phyloP scores from a whole-genome alignment of 1,140 invertebrate genomes.

The Lasaia peninsularis region DNA sequence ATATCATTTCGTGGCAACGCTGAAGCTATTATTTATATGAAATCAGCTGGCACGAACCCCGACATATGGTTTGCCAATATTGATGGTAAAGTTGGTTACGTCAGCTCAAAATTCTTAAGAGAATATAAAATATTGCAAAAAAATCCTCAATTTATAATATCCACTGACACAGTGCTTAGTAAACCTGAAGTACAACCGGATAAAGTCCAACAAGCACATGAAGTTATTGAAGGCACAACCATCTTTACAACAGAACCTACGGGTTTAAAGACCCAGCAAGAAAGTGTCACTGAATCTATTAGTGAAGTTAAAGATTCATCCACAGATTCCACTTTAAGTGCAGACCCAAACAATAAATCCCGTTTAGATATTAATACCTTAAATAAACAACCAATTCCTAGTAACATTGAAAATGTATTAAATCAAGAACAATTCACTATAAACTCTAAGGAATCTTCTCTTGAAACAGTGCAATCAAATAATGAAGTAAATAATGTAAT shows the following conservation, averaged over 20 bases:
- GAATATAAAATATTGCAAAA: conserved; percentile 54
- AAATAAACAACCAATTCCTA: neutral
- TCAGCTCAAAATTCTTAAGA: conserved; percentile 77
- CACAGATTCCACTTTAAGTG: neutral
- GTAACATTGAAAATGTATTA: conserved; percentile 13
- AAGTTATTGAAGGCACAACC: conserved; percentile 68
- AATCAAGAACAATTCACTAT: conserved; percentile 10
- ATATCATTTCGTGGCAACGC: conserved; percentile 81
- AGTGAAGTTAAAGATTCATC: conserved; percentile 5
- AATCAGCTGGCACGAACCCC: conserved; percentile 81
- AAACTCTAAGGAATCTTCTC: neutral
- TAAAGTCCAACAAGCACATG: conserved; percentile 63
- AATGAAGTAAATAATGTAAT: neutral
- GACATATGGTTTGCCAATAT: conserved; percentile 87
- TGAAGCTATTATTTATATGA: conserved; percentile 84
- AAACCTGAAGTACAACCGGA: conserved; percentile 46
- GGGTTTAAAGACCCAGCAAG: conserved; percentile 3
- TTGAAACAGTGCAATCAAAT: neutral
- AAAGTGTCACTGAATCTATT: conserved; percentile 8
- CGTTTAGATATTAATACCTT: neutral
- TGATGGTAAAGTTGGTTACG: conserved; percentile 84
- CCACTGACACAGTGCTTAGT: conserved; percentile 33
- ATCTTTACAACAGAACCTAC: conserved; percentile 48
- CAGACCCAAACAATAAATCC: neutral
- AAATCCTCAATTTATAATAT: conserved; percentile 39